These are phyloP conservation scores for Idaea biselata DNA, from an alignment of 2,888 invertebrate species.

Conservation along the genomic window DNA sequence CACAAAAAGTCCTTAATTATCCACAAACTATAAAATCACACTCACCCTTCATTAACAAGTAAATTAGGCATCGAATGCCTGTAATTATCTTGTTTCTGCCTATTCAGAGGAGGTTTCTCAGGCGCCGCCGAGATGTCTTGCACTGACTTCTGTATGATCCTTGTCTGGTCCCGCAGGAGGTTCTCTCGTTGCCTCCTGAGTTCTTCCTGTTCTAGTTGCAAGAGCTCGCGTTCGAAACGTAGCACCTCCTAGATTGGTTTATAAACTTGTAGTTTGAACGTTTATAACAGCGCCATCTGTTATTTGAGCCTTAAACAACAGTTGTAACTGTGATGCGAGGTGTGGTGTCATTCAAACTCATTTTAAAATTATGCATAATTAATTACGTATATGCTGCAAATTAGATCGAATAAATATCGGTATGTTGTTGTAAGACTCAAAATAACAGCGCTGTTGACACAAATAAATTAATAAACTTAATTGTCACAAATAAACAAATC, in stretches of 20 bases:
- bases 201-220: constrained; percentile 89
- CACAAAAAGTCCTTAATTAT: not conserved
- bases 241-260: constrained; percentile 81
- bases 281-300: not conserved
- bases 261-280: constrained; percentile 10
- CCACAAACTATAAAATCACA: constrained; percentile 31
- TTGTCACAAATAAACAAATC: too few species aligned
- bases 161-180: constrained; percentile 84
- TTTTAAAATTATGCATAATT: too few species aligned
- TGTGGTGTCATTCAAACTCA: too few species aligned
- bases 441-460: too few species aligned
- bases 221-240: constrained; percentile 88
- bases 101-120: constrained; percentile 57
- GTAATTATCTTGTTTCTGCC: constrained; percentile 51
- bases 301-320: not conserved
- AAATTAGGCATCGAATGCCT: constrained; percentile 77
- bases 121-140: constrained; percentile 80
- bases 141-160: constrained; percentile 81
- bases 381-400: too few species aligned
- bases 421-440: too few species aligned
- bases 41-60: constrained; percentile 56
- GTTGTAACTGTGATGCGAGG: too few species aligned
- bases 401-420: too few species aligned
- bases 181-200: constrained; percentile 87
- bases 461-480: too few species aligned